A percentile compares a stretch with the other conserved stretches of the same genome.
These are phyloP conservation scores for Halocynthia roretzi DNA, from an alignment of 23 tunicate species.

Conservation along the genomic window DNA sequence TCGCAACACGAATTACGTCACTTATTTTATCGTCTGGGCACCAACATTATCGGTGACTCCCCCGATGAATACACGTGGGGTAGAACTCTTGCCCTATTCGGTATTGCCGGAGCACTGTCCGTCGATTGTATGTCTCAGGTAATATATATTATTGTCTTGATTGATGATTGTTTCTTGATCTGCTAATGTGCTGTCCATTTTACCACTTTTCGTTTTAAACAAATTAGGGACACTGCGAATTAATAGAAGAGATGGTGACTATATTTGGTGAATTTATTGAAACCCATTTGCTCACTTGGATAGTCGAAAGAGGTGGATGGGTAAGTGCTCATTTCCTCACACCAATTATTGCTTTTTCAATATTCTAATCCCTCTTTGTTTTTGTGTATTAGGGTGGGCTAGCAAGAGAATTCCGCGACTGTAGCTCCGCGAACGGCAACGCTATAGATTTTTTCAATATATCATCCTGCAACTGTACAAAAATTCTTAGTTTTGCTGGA, in stretches of 20 bases:
- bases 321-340: slow-evolving; percentile 25
- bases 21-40: slow-evolving; percentile 45
- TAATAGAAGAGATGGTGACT: slow-evolving; percentile 46
- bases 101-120: slow-evolving; percentile 64
- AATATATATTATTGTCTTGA: neutral
- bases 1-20: slow-evolving; percentile 51
- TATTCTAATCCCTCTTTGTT: no score
- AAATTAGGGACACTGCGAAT: slow-evolving; percentile 63
- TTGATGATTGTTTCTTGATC: neutral
- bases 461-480: no score
- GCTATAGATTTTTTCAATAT: no score
- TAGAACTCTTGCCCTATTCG: slow-evolving; percentile 53
- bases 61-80: slow-evolving; percentile 58
- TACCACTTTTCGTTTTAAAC: neutral
- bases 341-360: no score
- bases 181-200: neutral
- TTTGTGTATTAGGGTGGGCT: no score
- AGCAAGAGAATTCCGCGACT: no score
- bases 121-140: slow-evolving; percentile 84
- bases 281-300: slow-evolving; percentile 45
- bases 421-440: no score
- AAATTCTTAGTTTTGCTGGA: no score
- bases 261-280: slow-evolving; percentile 50
- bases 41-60: slow-evolving; percentile 50
- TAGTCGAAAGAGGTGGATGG: slow-evolving; percentile 68